Evolutionary conservation across 2,888 invertebrate genomes (phyloP).

Genomic region (Ormyrus pomaceus): DNA sequence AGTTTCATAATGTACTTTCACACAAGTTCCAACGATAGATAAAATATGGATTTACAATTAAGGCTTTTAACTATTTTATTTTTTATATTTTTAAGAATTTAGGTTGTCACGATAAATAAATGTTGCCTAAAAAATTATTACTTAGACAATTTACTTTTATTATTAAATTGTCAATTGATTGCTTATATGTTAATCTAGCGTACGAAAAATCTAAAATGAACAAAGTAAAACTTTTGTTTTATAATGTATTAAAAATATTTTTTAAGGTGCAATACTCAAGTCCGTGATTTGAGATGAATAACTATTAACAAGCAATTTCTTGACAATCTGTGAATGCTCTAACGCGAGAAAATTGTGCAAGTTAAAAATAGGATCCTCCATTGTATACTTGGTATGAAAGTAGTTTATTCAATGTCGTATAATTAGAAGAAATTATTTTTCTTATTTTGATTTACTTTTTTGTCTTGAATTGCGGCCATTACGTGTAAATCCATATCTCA

Average conservation of each 20-base stretch:
- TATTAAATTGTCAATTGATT: conserved; percentile 43
- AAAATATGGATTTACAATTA: conserved; percentile 71
- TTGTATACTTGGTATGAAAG: neutral
- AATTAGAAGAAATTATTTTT: conserved; percentile 17
- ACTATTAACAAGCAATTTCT: conserved; percentile 40
- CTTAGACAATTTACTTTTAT: conserved; percentile 7
- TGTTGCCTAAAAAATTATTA: conserved; percentile 28
- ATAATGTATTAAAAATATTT: conserved; percentile 13
- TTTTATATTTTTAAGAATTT: conserved; percentile 40
- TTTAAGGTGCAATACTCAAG: conserved; percentile 48
- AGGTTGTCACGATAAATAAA: neutral
- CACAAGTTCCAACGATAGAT: conserved; percentile 63
- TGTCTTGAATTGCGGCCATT: conserved; percentile 57
- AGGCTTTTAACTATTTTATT: conserved; percentile 60
- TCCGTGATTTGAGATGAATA: conserved; percentile 28
- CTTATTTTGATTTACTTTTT: conserved; percentile 3
- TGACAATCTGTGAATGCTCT: conserved; percentile 44
- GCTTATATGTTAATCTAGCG: conserved; percentile 25
- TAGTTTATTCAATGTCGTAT: neutral
- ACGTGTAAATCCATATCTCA: conserved; percentile 67
- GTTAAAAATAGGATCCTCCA: conserved; percentile 27
- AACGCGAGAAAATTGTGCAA: neutral
- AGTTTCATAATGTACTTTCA: conserved; percentile 36
- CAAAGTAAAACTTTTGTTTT: conserved; percentile 16
- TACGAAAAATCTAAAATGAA: conserved; percentile 17